phyloP scores from a whole-genome alignment of 2,888 invertebrate species.

The Aspidiotus destructor region DNA sequence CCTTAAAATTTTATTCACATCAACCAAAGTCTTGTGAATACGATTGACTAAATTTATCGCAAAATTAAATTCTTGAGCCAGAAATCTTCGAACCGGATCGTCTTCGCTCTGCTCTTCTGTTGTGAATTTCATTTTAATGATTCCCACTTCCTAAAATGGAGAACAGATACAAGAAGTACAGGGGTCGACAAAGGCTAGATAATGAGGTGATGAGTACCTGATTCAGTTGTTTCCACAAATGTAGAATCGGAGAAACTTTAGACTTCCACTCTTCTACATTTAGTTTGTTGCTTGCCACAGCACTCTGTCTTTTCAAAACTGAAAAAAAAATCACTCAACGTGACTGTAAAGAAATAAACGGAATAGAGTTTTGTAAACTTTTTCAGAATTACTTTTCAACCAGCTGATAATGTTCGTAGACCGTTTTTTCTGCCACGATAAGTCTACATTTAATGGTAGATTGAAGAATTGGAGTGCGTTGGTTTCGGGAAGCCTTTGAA shows the following conservation, averaged over 20 bases:
- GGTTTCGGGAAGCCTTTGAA: conserved; percentile 58
- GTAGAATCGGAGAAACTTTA: conserved; percentile 59
- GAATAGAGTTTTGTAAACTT: too few species aligned
- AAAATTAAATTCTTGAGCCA: conserved; percentile 53
- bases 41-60: conserved; percentile 51
- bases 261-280: conserved; percentile 46
- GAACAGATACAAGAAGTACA: not conserved
- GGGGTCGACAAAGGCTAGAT: conserved; percentile 8
- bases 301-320: conserved; percentile 15
- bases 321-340: not conserved
- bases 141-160: conserved; percentile 31
- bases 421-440: conserved; percentile 68
- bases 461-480: conserved; percentile 71
- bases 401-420: conserved; percentile 52
- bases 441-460: conserved; percentile 75
- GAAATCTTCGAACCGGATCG: conserved; percentile 50
- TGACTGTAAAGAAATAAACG: too few species aligned
- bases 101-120: conserved; percentile 26
- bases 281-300: not conserved
- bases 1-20: conserved; percentile 50
- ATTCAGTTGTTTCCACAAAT: conserved; percentile 73
- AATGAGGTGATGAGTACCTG: conserved; percentile 40
- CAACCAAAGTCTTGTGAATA: conserved; percentile 52
- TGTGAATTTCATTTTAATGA: conserved; percentile 51
- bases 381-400: conserved; percentile 47